phyloP scores from a whole-genome alignment of 2,797 vertebrate genomes.

The Parambassis ranga region DNA sequence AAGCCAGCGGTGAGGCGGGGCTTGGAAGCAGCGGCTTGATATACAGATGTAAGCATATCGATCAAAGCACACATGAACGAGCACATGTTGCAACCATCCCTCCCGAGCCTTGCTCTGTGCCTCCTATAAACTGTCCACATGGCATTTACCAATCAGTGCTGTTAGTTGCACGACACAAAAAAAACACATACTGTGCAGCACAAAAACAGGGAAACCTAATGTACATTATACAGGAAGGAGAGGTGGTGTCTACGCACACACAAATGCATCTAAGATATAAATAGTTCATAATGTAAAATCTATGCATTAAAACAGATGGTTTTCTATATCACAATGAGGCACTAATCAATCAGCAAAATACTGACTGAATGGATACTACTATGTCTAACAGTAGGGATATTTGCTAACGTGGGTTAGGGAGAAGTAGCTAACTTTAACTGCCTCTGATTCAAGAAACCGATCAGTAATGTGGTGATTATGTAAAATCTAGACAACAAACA shows the following conservation, averaged over 20 bases:
- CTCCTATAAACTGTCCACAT: constrained; percentile 26
- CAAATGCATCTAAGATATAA: neutral
- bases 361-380: too few relatives aligned
- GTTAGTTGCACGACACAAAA: too few relatives aligned
- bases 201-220: neutral
- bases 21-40: constrained; percentile 59
- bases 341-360: too few relatives aligned
- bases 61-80: constrained; percentile 68
- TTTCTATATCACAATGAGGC: constrained; percentile 25
- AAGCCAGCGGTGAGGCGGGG: constrained; percentile 48
- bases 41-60: constrained; percentile 64
- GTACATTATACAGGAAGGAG: neutral
- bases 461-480: neutral
- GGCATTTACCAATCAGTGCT: constrained; percentile 24
- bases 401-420: too few relatives aligned
- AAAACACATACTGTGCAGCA: too few relatives aligned
- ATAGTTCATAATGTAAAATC: constrained; percentile 18
- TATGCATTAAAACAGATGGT: too few relatives aligned
- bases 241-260: neutral
- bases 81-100: constrained; percentile 65
- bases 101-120: constrained; percentile 17
- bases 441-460: neutral
- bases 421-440: too few relatives aligned
- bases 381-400: too few relatives aligned
- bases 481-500: neutral